These are phyloP conservation scores for Coptodon bakossiorum DNA, from an alignment of 2,113 vertebrate genomes.

Conservation along the genomic window DNA sequence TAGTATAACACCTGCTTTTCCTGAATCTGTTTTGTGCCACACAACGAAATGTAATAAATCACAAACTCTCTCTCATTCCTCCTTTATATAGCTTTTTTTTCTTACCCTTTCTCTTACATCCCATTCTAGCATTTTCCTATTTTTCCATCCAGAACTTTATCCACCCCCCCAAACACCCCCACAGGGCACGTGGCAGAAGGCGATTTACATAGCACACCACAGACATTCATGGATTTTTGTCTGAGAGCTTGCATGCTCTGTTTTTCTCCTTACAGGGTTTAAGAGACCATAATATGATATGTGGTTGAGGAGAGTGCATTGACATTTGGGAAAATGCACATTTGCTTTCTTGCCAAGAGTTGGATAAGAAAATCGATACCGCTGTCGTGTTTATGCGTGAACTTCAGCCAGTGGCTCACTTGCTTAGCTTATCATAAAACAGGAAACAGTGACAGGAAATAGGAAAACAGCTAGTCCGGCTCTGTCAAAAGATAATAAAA, in stretches of 20 bases:
- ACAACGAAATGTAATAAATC: constrained; percentile 7
- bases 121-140: not conserved
- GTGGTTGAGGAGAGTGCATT: not conserved
- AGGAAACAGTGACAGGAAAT: not conserved
- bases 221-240: not conserved
- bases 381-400: not conserved
- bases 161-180: not conserved
- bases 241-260: not conserved
- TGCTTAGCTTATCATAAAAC: not conserved
- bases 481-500: not conserved
- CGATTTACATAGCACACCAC: constrained; percentile 7
- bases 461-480: not conserved
- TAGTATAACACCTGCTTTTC: constrained; percentile 34
- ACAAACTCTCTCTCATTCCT: not conserved
- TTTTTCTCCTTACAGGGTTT: not conserved
- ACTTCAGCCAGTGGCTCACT: not conserved
- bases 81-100: not conserved
- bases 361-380: not conserved
- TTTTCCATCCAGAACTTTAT: not conserved
- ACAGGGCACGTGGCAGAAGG: not conserved
- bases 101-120: not conserved
- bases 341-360: not conserved
- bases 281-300: not conserved
- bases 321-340: not conserved
- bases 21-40: constrained; percentile 23